These are phyloP conservation scores for Procavia capensis DNA, from an alignment of 2,113 vertebrate genomes.

Conservation along the genomic window DNA sequence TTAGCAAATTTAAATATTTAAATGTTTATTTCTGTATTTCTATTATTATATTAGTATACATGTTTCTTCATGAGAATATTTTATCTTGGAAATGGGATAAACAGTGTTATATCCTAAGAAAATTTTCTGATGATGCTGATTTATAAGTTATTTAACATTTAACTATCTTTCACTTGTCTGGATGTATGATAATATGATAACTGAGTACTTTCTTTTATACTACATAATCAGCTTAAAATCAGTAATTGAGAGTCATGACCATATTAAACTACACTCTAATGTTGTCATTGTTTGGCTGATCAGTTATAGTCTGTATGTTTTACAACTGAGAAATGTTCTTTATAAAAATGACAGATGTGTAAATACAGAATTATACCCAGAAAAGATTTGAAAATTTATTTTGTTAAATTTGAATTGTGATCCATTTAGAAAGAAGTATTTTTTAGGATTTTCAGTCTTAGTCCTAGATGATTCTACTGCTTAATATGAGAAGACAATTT, in stretches of 20 bases:
- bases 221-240: background rate
- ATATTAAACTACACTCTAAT: background rate
- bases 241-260: background rate
- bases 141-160: background rate
- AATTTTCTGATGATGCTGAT: background rate
- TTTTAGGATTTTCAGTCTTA: background rate
- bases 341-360: conserved; percentile 23
- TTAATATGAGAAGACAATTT: conserved; percentile 18
- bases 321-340: background rate
- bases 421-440: background rate
- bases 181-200: background rate
- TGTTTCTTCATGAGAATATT: background rate
- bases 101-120: background rate
- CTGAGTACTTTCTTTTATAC: background rate
- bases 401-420: conserved; percentile 21
- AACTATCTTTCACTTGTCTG: background rate
- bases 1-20: background rate
- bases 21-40: conserved; percentile 31
- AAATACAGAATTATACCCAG: background rate
- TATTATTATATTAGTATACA: background rate
- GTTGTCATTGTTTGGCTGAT: background rate
- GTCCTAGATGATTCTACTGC: background rate
- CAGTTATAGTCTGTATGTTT: background rate
- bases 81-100: background rate
- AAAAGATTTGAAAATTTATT: background rate